A percentile compares a stretch with the other conserved stretches of the same genome.
These are phyloP conservation scores for Acanthisitta chloris DNA, from an alignment of 2,113 vertebrate genomes.

Conservation along the genomic window DNA sequence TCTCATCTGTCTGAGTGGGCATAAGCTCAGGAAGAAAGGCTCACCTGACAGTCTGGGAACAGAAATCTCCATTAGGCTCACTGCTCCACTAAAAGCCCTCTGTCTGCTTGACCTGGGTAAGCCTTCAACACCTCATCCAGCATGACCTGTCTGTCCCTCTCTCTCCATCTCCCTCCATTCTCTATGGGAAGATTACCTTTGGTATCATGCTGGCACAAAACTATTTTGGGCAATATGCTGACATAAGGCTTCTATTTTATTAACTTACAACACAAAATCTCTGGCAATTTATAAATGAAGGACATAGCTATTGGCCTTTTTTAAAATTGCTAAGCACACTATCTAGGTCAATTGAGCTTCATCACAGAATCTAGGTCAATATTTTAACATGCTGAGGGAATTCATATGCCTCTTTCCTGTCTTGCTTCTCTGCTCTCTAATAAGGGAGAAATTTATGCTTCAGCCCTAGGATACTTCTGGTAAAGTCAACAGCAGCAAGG, in stretches of 20 bases:
- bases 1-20: background rate
- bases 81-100: background rate
- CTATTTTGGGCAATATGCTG: background rate
- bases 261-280: background rate
- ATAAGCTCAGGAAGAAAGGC: background rate
- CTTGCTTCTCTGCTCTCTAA: background rate
- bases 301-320: background rate
- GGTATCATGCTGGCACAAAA: background rate
- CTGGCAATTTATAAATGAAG: background rate
- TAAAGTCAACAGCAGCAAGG: background rate
- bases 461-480: background rate
- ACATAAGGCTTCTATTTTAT: background rate
- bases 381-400: conserved; percentile 28
- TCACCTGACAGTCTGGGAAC: background rate
- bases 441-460: background rate
- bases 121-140: rapidly evolving
- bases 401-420: background rate
- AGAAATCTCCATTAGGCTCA: background rate
- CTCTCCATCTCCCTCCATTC: background rate
- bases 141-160: background rate
- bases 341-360: conserved; percentile 8
- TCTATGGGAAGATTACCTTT: background rate
- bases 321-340: background rate
- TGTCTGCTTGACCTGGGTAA: background rate
- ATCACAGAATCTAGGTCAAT: conserved; percentile 30